phyloP scores from a whole-genome alignment of 2,113 vertebrate genomes.

The Propithecus coquereli region DNA sequence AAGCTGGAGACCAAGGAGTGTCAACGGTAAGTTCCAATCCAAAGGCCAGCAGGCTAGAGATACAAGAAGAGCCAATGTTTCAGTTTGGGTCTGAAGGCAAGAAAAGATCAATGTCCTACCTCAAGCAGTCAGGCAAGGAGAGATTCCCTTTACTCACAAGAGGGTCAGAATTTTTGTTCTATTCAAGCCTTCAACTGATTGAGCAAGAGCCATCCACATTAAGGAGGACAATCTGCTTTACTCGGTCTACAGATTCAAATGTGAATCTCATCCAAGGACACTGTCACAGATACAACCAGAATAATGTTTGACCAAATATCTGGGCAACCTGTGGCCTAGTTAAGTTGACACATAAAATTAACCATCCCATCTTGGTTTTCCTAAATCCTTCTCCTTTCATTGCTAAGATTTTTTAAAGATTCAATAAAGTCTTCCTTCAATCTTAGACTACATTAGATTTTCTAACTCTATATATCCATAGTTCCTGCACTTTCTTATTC shows the following conservation, averaged over 20 bases:
- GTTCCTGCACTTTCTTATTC: slow-evolving; percentile 1
- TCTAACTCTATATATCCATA: neutral
- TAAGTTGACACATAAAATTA: neutral
- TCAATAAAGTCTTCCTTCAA: neutral
- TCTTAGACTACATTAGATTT: neutral
- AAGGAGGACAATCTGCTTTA: neutral
- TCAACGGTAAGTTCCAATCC: neutral
- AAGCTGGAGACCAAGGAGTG: neutral
- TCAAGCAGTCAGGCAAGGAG: neutral
- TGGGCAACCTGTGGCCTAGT: neutral
- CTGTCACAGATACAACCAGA: neutral
- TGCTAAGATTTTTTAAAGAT: neutral
- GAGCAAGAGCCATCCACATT: neutral
- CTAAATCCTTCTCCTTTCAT: neutral
- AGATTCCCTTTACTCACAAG: neutral
- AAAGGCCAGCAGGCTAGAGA: neutral
- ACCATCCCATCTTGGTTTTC: neutral
- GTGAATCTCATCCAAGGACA: neutral
- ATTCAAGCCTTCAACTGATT: neutral
- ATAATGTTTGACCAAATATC: neutral
- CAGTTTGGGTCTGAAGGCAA: neutral
- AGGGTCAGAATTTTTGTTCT: neutral
- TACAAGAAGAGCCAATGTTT: neutral
- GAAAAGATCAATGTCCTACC: neutral
- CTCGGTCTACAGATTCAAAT: neutral